A percentile compares a stretch with the other conserved stretches of the same genome.
These are phyloP conservation scores for Spheniscus mendiculus DNA, from an alignment of 2,113 vertebrate genomes.

Conservation along the genomic window DNA sequence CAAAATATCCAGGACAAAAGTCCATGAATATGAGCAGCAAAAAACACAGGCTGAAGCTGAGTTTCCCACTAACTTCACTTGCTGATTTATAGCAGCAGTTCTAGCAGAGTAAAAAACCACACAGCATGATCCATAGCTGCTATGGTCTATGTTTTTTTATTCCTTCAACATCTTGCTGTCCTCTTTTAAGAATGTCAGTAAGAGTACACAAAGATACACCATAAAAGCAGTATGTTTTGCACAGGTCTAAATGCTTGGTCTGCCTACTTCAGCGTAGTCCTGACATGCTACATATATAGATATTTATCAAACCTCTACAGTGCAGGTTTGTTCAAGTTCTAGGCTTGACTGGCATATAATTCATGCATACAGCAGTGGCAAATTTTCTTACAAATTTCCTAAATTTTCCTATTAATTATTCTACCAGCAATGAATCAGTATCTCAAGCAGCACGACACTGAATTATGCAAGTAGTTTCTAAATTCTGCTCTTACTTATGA, in stretches of 20 bases:
- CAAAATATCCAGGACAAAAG: not conserved
- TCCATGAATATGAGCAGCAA: not conserved
- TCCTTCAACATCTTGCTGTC: not conserved
- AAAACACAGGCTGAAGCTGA: not conserved
- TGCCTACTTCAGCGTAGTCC: not conserved
- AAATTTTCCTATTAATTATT: not conserved
- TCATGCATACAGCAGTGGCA: not conserved
- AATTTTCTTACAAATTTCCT: not conserved
- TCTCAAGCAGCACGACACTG: not conserved
- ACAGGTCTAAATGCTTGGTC: not conserved
- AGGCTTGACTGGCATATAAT: not conserved
- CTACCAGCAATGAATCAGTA: not conserved
- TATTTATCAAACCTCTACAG: not conserved
- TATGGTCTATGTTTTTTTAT: not conserved
- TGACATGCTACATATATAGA: not conserved
- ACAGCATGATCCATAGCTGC: not conserved
- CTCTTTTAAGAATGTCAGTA: not conserved
- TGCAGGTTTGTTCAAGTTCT: not conserved
- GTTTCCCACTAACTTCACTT: not conserved
- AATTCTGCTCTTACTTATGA: not conserved
- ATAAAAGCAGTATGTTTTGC: not conserved
- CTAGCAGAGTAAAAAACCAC: not conserved
- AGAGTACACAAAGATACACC: not conserved
- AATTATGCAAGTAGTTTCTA: not conserved
- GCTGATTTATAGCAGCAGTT: not conserved